phyloP scores from a whole-genome alignment of 2,888 invertebrate species.

The Epicampocera succincta region DNA sequence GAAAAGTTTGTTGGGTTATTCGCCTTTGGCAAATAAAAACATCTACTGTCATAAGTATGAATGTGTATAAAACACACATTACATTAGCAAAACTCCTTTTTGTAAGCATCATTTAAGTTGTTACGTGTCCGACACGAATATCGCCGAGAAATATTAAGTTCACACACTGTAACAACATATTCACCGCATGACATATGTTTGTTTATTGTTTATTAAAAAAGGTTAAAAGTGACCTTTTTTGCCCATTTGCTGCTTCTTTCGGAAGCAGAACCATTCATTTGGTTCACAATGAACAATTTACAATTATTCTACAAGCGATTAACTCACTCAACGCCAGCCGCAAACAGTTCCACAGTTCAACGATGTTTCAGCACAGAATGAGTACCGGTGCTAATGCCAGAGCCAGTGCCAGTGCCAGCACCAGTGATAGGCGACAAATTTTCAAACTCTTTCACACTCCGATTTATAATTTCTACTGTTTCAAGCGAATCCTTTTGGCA shows the following conservation, averaged over 20 bases:
- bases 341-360: slow-evolving; percentile 22
- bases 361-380: slow-evolving; percentile 28
- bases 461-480: slow-evolving; percentile 53
- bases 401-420: not conserved
- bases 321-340: slow-evolving; percentile 61
- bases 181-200: slow-evolving; percentile 30
- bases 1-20: too few species aligned
- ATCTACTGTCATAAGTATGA: too few species aligned
- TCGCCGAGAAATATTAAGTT: not conserved
- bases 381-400: slow-evolving; percentile 22
- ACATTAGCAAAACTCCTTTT: not conserved
- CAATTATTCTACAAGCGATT: slow-evolving; percentile 63
- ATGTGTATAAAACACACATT: too few species aligned
- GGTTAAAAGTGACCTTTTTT: slow-evolving; percentile 41
- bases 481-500: slow-evolving; percentile 38
- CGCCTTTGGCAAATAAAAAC: too few species aligned
- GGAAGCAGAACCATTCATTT: slow-evolving; percentile 30
- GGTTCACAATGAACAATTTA: slow-evolving; percentile 55
- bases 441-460: slow-evolving; percentile 39
- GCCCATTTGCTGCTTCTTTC: not conserved
- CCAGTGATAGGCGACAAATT: slow-evolving; percentile 52
- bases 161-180: slow-evolving; percentile 8
- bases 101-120: slow-evolving; percentile 1
- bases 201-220: slow-evolving; percentile 40
- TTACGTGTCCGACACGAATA: not conserved